A percentile compares a stretch with the other conserved stretches of the same genome.
phyloP scores from a whole-genome alignment of 2,797 vertebrate genomes.

The Enteromius viviparus region DNA sequence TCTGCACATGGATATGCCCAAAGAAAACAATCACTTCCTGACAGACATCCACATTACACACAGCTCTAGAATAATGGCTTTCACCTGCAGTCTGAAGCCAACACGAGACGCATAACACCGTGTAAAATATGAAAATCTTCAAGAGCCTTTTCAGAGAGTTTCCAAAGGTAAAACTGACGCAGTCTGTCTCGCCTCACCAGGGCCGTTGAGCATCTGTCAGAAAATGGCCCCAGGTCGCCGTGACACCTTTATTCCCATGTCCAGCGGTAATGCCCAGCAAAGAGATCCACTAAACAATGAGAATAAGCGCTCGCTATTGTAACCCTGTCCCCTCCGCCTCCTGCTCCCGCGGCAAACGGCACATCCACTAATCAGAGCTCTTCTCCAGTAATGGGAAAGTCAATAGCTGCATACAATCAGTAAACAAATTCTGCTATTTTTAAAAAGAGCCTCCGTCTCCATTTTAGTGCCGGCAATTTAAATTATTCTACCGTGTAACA shows the following conservation, averaged over 20 bases:
- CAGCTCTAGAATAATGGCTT: slow-evolving; percentile 34
- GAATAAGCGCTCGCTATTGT: slow-evolving; percentile 71
- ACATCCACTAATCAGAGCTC: slow-evolving; percentile 78
- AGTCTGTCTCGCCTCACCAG: slow-evolving; percentile 47
- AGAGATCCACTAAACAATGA: slow-evolving; percentile 69
- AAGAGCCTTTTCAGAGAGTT: slow-evolving; percentile 38
- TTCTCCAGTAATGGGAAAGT: slow-evolving; percentile 88
- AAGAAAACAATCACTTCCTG: slow-evolving; percentile 39
- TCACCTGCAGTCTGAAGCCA: slow-evolving; percentile 37
- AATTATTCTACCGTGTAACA: slow-evolving; percentile 96
- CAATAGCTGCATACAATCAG: slow-evolving; percentile 86
- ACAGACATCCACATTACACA: slow-evolving; percentile 40
- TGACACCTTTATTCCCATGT: slow-evolving; percentile 67
- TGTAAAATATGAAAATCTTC: slow-evolving; percentile 46
- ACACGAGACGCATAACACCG: slow-evolving; percentile 19
- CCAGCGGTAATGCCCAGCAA: slow-evolving; percentile 58
- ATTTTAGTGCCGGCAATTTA: slow-evolving; percentile 89
- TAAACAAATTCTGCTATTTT: slow-evolving; percentile 90
- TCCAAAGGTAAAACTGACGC: slow-evolving; percentile 39
- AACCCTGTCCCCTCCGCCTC: slow-evolving; percentile 66
- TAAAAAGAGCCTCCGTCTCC: slow-evolving; percentile 82
- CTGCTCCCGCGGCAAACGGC: slow-evolving; percentile 54
- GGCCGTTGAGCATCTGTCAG: slow-evolving; percentile 57
- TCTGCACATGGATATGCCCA: slow-evolving; percentile 14
- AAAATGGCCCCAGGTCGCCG: slow-evolving; percentile 65